Base-by-base conservation (phyloP, 2,888 invertebrate genomes). In the Cancer borealis region DNA sequence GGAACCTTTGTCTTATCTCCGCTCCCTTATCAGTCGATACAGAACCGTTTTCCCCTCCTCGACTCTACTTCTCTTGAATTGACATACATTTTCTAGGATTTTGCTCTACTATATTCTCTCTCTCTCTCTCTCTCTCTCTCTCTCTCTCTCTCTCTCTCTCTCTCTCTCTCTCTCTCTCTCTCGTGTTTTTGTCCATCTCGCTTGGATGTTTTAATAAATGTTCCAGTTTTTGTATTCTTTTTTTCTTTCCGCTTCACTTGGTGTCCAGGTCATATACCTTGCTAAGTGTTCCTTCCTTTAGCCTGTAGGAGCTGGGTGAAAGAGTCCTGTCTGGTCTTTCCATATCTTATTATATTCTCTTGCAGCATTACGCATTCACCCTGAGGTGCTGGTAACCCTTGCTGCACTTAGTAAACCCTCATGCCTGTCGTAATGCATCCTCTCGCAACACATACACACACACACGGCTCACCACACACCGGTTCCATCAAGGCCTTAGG, bases 51-150 rank as follows among this genome's bases (percentile, higher is more conserved):
- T 47, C 17, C 90, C 30, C 54, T 47, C 26, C 26, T 54, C 54
- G 5, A 6, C 10, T 90, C 21, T 90, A 30, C 39, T 46, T 54
- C 54, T 1, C 5, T 73, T 73, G n/a, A 26, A 73, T 73, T 73
- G 2, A 26, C 26, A 5, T 60, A 21, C 26, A 10, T 73, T 26
- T 73, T 26, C 14, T 1, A 39, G 54, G 8, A 54, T 66, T 21
- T 66, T 21, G 12, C 66, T 66, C 66, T 66, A n/a, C n/a, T n/a
- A n/a, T n/a, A n/a, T n/a, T 88, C 88, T 88, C 88, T 88, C 88
- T 88, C 46, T 46, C 88, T 88, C 46, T 17, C 46, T 45, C 46
- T 46, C 88, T 46, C 46, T 45, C 14, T 30, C 39, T 14, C 14
- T 54, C 54, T 54, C 14, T 54, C 54, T 54, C 54, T 54, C 14